A percentile compares a stretch with the other conserved stretches of the same genome.
These are phyloP conservation scores for Luperina nickerlii DNA, from an alignment of 2,888 invertebrate genomes.

Conservation along the genomic window DNA sequence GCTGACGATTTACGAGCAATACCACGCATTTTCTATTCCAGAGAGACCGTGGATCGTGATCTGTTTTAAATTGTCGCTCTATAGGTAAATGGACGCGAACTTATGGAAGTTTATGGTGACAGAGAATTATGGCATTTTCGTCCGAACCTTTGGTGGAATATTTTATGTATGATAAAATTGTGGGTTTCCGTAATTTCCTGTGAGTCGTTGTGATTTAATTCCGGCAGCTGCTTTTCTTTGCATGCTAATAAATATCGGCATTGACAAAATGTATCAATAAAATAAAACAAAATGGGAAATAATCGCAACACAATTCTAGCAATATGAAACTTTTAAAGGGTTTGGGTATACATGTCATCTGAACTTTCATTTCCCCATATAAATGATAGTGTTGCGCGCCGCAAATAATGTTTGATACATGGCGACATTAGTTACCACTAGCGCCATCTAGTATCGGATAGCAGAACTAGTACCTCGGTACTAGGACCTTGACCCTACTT, in stretches of 20 bases:
- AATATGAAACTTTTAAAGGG: background rate
- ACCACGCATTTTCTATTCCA: constrained; percentile 46
- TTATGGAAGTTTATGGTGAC: constrained; percentile 58
- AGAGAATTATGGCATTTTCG: constrained; percentile 59
- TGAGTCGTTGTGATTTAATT: constrained; percentile 9
- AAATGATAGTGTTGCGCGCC: too few relatives aligned
- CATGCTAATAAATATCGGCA: background rate
- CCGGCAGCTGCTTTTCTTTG: constrained; percentile 25
- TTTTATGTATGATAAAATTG: constrained; percentile 40
- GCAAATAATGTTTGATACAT: too few relatives aligned
- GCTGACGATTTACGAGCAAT: constrained; percentile 58
- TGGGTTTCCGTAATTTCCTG: constrained; percentile 21
- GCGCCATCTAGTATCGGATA: too few relatives aligned
- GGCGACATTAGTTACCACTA: too few relatives aligned
- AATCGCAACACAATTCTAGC: background rate
- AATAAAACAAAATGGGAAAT: background rate
- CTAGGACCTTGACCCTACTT: too few relatives aligned
- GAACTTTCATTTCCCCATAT: constrained; percentile 1
- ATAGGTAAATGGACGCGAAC: constrained; percentile 53
- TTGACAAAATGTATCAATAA: background rate
- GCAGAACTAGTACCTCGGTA: too few relatives aligned
- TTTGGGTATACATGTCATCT: background rate
- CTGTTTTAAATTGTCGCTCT: constrained; percentile 65
- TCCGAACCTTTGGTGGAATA: constrained; percentile 39
- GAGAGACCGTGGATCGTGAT: constrained; percentile 60